Percentiles rank a stretch among this genome's conserved stretches.
Evolutionary conservation across 2,797 vertebrate genomes (phyloP).

Genomic region (Arremon brunneinucha): DNA sequence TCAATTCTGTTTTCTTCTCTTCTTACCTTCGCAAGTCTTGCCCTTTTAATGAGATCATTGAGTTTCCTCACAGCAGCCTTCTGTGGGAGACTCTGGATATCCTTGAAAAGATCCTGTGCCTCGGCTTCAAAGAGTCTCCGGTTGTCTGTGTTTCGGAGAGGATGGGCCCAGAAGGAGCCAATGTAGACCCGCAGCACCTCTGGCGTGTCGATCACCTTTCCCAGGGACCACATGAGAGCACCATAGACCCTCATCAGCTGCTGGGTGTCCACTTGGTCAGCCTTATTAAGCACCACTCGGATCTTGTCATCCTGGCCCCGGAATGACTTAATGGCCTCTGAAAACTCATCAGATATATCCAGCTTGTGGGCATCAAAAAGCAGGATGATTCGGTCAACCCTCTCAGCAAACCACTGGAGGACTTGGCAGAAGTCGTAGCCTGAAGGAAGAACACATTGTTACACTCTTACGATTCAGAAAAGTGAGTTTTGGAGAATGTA

Average conservation of each 20-base stretch:
- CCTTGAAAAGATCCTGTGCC: constrained; percentile 91
- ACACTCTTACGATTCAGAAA: neutral
- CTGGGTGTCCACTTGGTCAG: constrained; percentile 96
- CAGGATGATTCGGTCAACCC: constrained; percentile 94
- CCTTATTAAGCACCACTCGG: constrained; percentile 94
- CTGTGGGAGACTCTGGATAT: constrained; percentile 92
- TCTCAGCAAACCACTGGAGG: constrained; percentile 94
- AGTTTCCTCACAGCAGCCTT: constrained; percentile 95
- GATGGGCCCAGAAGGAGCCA: constrained; percentile 95
- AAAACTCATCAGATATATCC: constrained; percentile 99
- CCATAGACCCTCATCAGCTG: constrained; percentile 97
- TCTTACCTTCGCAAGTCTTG: constrained; percentile 92
- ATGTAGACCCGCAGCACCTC: constrained; percentile 95
- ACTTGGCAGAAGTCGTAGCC: constrained; percentile 96
- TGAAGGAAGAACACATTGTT: constrained; percentile 52
- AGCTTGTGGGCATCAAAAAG: constrained; percentile 97
- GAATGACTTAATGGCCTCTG: constrained; percentile 92
- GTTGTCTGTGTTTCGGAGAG: constrained; percentile 92
- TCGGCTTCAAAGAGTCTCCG: constrained; percentile 91
- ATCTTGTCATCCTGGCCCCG: constrained; percentile 98
- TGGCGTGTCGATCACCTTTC: constrained; percentile 95
- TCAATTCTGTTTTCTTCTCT: neutral
- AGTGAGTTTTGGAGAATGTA: neutral
- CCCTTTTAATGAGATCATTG: constrained; percentile 96
- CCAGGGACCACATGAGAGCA: constrained; percentile 97